A percentile compares a stretch with the other conserved stretches of the same genome.
These are phyloP conservation scores for Hofmannophila pseudospretella DNA, from an alignment of 2,888 invertebrate species.

Conservation along the genomic window DNA sequence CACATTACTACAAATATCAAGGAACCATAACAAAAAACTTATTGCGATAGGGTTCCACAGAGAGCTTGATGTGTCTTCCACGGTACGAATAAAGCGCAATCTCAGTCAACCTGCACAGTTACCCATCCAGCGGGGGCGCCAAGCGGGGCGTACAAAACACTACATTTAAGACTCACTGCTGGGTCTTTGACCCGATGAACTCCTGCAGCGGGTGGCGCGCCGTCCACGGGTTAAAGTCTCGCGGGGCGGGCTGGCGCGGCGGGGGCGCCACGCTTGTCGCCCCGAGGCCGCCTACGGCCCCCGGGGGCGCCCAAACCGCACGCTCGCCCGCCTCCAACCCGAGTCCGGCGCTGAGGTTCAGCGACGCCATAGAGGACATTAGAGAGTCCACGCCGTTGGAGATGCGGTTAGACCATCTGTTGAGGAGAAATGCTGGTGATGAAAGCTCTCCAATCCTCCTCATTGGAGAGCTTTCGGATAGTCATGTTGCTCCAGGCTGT, in stretches of 20 bases:
- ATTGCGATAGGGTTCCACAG: no score
- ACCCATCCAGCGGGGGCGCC: not conserved
- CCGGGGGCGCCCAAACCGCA: slow-evolving; percentile 44
- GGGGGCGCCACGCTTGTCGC: slow-evolving; percentile 10
- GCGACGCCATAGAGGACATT: slow-evolving; percentile 41
- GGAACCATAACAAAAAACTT: no score
- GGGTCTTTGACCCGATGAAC: slow-evolving; percentile 43
- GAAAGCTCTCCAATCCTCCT: not conserved
- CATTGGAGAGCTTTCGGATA: not conserved
- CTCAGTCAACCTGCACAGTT: no score
- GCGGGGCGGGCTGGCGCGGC: slow-evolving; percentile 24
- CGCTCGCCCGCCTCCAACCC: slow-evolving; percentile 30
- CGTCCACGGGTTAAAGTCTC: slow-evolving; percentile 66
- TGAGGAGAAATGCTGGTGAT: not conserved
- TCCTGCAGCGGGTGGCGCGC: slow-evolving; percentile 58
- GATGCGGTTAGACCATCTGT: slow-evolving; percentile 44
- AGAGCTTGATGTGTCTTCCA: no score
- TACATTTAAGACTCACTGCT: slow-evolving; percentile 34
- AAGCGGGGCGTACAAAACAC: slow-evolving; percentile 4
- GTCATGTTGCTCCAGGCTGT: no score
- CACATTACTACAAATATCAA: no score
- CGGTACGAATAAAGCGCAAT: no score
- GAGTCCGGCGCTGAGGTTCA: slow-evolving; percentile 25
- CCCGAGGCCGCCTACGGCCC: slow-evolving; percentile 12
- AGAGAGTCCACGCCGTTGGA: slow-evolving; percentile 39